Percentiles rank a stretch among this genome's conserved stretches.
Evolutionary conservation across 2,888 invertebrate species (phyloP).

Genomic region (Gastrophysa polygoni): DNA sequence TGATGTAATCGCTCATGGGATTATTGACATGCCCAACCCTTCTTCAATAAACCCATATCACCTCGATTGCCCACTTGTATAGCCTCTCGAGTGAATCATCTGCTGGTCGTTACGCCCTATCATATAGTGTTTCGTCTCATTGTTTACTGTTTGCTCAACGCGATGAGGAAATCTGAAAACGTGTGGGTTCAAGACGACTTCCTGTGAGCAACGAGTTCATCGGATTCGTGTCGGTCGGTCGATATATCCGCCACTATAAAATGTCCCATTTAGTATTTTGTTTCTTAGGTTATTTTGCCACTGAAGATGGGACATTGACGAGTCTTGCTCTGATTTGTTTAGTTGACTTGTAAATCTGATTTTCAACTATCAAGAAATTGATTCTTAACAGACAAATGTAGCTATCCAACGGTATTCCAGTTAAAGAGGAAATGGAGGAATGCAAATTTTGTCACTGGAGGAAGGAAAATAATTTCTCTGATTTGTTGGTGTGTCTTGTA

Average conservation of each 20-base stretch:
- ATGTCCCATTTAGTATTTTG: neutral
- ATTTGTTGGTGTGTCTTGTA: too few species aligned
- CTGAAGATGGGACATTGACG: too few species aligned
- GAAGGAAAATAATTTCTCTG: too few species aligned
- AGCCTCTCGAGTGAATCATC: neutral
- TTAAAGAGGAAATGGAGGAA: too few species aligned
- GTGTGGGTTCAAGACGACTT: neutral
- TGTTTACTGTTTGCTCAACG: neutral
- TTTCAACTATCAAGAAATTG: too few species aligned
- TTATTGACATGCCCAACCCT: neutral
- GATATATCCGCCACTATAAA: neutral
- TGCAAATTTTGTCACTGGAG: too few species aligned
- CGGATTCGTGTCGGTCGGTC: neutral
- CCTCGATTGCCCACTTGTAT: neutral
- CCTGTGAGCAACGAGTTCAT: slow-evolving; percentile 1
- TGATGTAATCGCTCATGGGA: neutral
- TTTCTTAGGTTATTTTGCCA: too few species aligned
- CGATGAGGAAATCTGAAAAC: neutral
- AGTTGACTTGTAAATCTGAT: too few species aligned
- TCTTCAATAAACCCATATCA: neutral
- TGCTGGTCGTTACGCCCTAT: neutral
- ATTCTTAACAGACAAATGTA: too few species aligned
- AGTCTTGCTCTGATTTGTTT: too few species aligned
- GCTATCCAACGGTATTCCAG: too few species aligned
- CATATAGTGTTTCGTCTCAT: neutral